A percentile compares a stretch with the other conserved stretches of the same genome.
Evolutionary conservation across 2,888 invertebrate species (phyloP).

Genomic region (Drosophila monieri): DNA sequence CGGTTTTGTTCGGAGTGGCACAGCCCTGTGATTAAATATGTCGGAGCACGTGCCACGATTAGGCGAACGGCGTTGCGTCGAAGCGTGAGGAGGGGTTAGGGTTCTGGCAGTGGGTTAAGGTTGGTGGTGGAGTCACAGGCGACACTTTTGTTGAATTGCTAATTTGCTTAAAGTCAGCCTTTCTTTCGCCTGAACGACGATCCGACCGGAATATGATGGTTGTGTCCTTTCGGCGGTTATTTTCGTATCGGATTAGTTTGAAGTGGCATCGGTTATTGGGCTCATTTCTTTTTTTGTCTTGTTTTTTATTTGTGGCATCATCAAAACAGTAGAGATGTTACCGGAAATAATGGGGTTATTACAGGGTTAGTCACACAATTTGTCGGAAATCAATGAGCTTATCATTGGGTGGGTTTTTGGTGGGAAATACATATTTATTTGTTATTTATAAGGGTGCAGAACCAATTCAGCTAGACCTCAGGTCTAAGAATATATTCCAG

Average conservation of each 20-base stretch:
- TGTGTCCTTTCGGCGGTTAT: slow-evolving; percentile 6
- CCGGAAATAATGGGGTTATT: slow-evolving; percentile 38
- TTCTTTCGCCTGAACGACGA: slow-evolving; percentile 42
- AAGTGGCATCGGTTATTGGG: slow-evolving; percentile 36
- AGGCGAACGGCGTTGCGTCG: slow-evolving; percentile 68
- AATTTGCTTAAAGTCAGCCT: slow-evolving; percentile 69
- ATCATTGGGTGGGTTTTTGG: background rate
- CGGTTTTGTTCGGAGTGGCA: slow-evolving; percentile 23
- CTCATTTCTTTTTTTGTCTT: background rate
- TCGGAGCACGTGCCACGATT: slow-evolving; percentile 77
- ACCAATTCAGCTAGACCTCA: background rate
- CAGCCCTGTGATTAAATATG: slow-evolving; percentile 75
- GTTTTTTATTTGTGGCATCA: background rate
- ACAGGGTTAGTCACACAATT: slow-evolving; percentile 29
- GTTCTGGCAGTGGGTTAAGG: background rate
- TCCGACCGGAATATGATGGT: slow-evolving; percentile 10
- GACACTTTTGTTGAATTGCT: slow-evolving; percentile 67
- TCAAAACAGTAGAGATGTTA: slow-evolving; percentile 13
- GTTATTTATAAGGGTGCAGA: background rate
- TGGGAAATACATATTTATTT: background rate
- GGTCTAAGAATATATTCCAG: background rate
- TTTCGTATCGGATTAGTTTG: slow-evolving; percentile 24
- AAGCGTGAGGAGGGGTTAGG: slow-evolving; percentile 61
- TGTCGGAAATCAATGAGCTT: slow-evolving; percentile 9
- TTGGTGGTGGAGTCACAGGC: slow-evolving; percentile 23